Base-by-base conservation (phyloP, 2,888 invertebrate genomes). In the Parnassius smintheus region DNA sequence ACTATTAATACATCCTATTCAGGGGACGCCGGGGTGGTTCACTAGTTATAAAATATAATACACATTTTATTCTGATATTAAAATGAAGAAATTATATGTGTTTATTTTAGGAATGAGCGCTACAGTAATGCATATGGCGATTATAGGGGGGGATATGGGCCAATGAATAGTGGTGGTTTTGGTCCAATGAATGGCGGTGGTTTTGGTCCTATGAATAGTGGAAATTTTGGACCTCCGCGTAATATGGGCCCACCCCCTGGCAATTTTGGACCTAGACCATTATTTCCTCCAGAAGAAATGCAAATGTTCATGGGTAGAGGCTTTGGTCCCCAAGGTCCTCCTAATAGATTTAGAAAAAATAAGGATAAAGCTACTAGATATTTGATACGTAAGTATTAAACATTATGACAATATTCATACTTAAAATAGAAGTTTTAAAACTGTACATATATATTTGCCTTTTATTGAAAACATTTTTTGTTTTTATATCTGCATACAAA, bases 71-170 rank as follows among this genome's bases (percentile, higher is more conserved):
- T 54, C 7, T 42, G 12, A 45, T 44, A 2, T 22, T 10, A 55
- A 22, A 4, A 18, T 55, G 1, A 44, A 18, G 12, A 46, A 22
- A 56, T 18, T 18, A 56, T 45, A 9, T 25, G 11, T 41, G 12
- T 2, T 45, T 59, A 41, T 75, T 73, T 56, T 68, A 82, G 82
- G 65, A 77, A 78, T 68, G 68, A 77, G 41, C 78, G 76, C 9
- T 86, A 85, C 61, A 74, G 72, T 61, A 76, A 81, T 71, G 86
- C 86, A 9, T 86, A 79, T 72, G 85, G 85, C 45, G 68, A 79
- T 66, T 85, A 86, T 65, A 74, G 70, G 35, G 85, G 85, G 18
- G 83, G 83, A 8, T 85, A 83, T 68, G 77, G 80, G 0, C 77
- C 77, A n/a, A 66, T 65, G 9, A 68, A 69, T 56, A 65, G 65